Evolutionary conservation across 2,888 invertebrate species (phyloP).

Genomic region (Cheiracanthium punctorium): DNA sequence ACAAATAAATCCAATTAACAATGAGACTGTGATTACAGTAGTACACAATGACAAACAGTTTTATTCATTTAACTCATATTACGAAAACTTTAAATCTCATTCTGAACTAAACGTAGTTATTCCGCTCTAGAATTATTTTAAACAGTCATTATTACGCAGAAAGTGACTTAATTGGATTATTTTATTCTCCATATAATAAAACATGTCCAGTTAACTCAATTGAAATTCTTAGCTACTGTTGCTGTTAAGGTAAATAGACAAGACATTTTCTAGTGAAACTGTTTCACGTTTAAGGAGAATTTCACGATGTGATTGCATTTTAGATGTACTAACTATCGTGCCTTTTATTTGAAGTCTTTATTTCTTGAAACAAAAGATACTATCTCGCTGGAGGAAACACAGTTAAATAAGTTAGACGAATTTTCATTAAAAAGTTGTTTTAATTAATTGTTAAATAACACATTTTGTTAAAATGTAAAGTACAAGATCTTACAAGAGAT

Average conservation of each 20-base stretch:
- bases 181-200: background rate
- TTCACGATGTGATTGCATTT: background rate
- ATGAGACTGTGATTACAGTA: background rate
- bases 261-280: background rate
- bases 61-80: background rate
- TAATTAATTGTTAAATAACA: no score
- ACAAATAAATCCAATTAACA: no score
- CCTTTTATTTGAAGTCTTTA: no score
- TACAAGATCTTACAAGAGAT: no score
- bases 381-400: no score
- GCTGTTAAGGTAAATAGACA: background rate
- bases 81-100: background rate
- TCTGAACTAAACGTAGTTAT: background rate
- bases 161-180: background rate
- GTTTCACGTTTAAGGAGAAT: background rate
- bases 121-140: background rate
- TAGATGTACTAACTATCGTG: background rate
- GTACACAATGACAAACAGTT: background rate
- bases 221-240: background rate
- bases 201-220: background rate
- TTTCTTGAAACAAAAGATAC: no score
- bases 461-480: no score
- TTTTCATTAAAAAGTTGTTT: no score
- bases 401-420: no score
- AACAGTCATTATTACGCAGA: background rate